Conservation (phyloP, 37 sponge, comb jelly and placozoan species). For the Diacarnus erythraeanus region DNA sequence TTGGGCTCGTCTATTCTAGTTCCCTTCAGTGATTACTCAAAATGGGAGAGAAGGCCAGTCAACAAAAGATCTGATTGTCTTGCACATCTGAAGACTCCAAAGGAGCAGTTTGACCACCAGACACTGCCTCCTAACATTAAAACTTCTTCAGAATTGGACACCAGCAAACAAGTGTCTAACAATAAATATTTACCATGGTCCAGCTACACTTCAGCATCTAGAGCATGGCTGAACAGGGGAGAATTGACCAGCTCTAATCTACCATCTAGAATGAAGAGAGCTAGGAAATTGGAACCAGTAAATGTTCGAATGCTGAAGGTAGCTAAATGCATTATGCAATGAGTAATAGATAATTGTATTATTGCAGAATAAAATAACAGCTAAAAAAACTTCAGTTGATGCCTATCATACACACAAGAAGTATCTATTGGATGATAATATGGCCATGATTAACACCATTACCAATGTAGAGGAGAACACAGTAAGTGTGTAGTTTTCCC, state of each 20-base stretch:
- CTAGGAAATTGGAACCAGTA: neutral
- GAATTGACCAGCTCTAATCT: no score
- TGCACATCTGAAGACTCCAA: neutral
- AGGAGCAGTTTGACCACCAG: neutral
- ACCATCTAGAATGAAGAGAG: neutral
- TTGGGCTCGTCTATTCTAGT: neutral
- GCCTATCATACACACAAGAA: conserved; percentile 14
- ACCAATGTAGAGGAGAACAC: conserved; percentile 24
- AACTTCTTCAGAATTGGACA: no score
- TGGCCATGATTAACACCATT: conserved; percentile 28
- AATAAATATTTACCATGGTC: no score
- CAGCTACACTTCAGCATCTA: no score
- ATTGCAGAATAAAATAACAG: conserved; percentile 29
- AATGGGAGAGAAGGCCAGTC: conserved; percentile 33
- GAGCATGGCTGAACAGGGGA: no score
- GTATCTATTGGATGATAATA: conserved; percentile 20
- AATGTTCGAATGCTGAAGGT: neutral
- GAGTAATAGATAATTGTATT: neutral
- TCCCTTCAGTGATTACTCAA: conserved; percentile 33
- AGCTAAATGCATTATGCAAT: neutral
- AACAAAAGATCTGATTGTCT: neutral
- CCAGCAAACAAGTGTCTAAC: no score
- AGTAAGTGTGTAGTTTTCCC: conserved; percentile 29
- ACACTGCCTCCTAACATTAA: neutral
- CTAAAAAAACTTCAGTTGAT: conserved; percentile 16